Percentiles rank a stretch among this genome's conserved stretches.
Conservation (phyloP, 2,797 vertebrate genomes). For the Chromis chromis region DNA sequence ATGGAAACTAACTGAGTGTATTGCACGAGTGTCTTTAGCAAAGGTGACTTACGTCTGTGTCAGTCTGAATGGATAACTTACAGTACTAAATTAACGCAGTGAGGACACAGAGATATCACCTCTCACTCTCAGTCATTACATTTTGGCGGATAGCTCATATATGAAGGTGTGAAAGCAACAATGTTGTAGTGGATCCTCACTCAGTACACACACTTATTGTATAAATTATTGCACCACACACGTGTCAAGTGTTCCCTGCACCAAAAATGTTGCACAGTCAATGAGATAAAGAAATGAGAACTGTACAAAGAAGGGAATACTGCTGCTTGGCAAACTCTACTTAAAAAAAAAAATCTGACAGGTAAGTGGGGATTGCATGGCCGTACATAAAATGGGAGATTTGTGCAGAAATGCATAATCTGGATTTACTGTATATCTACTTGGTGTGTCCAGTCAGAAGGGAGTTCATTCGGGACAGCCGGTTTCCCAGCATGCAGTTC, state of each 20-base stretch:
- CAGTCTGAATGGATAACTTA: constrained; percentile 11
- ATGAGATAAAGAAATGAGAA: constrained; percentile 32
- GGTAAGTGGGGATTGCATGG: constrained; percentile 9
- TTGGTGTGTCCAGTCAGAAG: constrained; percentile 23
- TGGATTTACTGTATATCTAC: constrained; percentile 31
- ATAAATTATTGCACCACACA: constrained; percentile 67
- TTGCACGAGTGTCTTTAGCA: constrained; percentile 33
- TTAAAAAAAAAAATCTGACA: neutral
- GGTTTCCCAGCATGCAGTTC: constrained; percentile 39
- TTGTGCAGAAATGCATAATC: constrained; percentile 32
- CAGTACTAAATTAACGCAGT: constrained; percentile 20
- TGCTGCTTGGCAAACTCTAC: constrained; percentile 52
- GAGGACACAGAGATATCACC: constrained; percentile 27
- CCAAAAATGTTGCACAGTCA: constrained; percentile 34
- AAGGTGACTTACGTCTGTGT: constrained; percentile 18
- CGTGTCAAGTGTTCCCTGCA: constrained; percentile 55
- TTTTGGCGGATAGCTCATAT: constrained; percentile 51
- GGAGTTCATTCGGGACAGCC: constrained; percentile 24
- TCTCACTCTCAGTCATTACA: constrained; percentile 2
- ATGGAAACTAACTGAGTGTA: constrained; percentile 29
- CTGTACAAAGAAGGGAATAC: constrained; percentile 32
- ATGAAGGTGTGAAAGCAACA: constrained; percentile 38
- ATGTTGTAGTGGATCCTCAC: constrained; percentile 36
- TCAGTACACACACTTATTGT: constrained; percentile 35
- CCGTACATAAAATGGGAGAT: neutral